Evolutionary conservation across 2,113 vertebrate species (phyloP).

Genomic region (Pholis gunnellus): DNA sequence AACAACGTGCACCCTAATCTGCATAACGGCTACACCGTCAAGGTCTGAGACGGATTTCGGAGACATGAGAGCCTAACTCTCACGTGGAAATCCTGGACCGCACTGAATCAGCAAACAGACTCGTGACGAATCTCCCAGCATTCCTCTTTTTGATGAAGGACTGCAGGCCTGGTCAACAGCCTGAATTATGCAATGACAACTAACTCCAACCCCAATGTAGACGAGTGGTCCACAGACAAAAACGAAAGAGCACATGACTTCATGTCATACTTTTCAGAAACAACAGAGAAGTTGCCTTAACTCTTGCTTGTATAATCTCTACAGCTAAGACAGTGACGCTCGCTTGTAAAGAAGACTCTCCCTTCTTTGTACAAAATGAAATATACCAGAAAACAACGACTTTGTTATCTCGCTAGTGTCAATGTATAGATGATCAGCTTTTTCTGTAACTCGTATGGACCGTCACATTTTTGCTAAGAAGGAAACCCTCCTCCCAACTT

Average conservation of each 20-base stretch:
- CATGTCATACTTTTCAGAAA: conserved; percentile 77
- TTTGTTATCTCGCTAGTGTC: conserved; percentile 86
- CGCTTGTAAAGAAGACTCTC: conserved; percentile 76
- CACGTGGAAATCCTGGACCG: conserved; percentile 38
- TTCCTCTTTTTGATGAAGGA: conserved; percentile 64
- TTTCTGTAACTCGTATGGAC: conserved; percentile 83
- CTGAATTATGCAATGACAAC: conserved; percentile 84
- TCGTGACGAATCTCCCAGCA: conserved; percentile 66
- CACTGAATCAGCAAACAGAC: conserved; percentile 49
- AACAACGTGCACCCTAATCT: conserved; percentile 31
- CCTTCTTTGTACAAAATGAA: conserved; percentile 82
- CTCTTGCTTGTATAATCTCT: conserved; percentile 85
- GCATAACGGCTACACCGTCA: conserved; percentile 11
- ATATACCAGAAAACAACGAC: conserved; percentile 79
- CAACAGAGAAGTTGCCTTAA: conserved; percentile 87
- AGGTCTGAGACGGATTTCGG: conserved; percentile 32
- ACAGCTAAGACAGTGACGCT: conserved; percentile 79
- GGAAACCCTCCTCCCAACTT: conserved; percentile 43
- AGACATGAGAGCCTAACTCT: conserved; percentile 31
- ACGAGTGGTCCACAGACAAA: conserved; percentile 59
- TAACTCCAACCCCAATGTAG: conserved; percentile 58
- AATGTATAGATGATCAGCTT: conserved; percentile 86
- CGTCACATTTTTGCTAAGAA: conserved; percentile 83
- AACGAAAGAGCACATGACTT: conserved; percentile 66
- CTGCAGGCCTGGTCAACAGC: conserved; percentile 67